A percentile compares a stretch with the other conserved stretches of the same genome.
Evolutionary conservation across 2,113 vertebrate genomes (phyloP).

Genomic region (Pelusios castaneus): DNA sequence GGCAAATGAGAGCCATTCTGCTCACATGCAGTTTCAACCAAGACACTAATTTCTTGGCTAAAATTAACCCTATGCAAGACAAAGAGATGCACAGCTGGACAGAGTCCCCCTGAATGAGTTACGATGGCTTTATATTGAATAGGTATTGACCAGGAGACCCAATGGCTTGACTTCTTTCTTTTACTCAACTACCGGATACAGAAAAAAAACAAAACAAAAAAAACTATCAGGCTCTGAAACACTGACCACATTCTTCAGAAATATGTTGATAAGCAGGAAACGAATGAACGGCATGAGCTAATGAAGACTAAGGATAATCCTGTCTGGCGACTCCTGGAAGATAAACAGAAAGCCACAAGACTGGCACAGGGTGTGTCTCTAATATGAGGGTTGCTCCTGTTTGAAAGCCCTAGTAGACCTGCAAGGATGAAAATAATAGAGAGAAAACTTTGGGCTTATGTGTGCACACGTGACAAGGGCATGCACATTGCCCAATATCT

Average conservation of each 20-base stretch:
- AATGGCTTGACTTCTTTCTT: neutral
- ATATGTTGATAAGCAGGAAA: neutral
- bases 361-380: neutral
- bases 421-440: neutral
- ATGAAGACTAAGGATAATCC: neutral
- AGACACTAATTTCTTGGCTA: neutral
- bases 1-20: neutral
- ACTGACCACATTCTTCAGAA: neutral
- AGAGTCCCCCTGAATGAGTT: neutral
- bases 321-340: too few species aligned
- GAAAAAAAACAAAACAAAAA: neutral
- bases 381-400: neutral
- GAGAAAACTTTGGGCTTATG: neutral
- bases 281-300: neutral
- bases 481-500: neutral
- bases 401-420: accelerated
- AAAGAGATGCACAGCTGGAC: neutral
- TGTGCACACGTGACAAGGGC: neutral
- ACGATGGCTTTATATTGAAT: neutral
- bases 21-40: neutral
- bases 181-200: neutral
- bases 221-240: neutral
- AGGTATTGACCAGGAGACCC: neutral
- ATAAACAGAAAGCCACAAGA: neutral
- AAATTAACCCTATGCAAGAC: neutral